Base-by-base conservation (phyloP, 2,797 vertebrate species). In the Liasis olivaceus region DNA sequence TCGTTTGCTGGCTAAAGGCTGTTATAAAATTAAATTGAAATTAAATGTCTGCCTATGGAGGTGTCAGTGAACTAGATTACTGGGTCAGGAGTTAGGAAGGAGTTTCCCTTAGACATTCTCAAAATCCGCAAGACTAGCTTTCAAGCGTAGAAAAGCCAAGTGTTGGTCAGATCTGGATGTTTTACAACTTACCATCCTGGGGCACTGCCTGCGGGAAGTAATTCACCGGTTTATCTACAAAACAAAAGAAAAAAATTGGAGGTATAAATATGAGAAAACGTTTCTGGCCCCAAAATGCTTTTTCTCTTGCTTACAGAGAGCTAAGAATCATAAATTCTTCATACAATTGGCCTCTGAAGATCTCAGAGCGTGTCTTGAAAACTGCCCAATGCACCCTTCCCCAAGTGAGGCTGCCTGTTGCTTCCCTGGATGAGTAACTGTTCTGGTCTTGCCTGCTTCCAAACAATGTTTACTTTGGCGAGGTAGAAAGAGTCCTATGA, bases 171-270 rank as follows among this genome's bases (percentile, higher is more conserved):
- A 60, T 86, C 72, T n/a, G 58, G 84, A 0, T 0, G 24, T 2
- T 2, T 1, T 0, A 87, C 63, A 56, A 98, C 98, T 98, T 66
- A 98, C 98, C 98, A 94, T 98, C 98, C 47, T 96, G 96, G 0
- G 97, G 97, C 0, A 95, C 93, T 0, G 96, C 96, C 89, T 97
- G 96, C 0, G 97, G 96, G 77, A 98, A 98, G 64, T 98, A 97
- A 47, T 96, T 97, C 47, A 97, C 98, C 36, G 98, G 98, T 92
- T 98, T 98, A 95, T 98, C 98, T 98, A 96, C 85, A 94, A 91
- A 96, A 94, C 62, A 91, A n/a, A 94, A 84, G 86, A 12, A 92
- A 88, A 22, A 64, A 8, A 72, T 0, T 20, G 17, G n/a, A 28
- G 20, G 69, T 0, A 0, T 26, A 2, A 64, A 93, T 86, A 88